phyloP scores from a whole-genome alignment of 1,140 invertebrate species.

The Rhopalosiphum maidis region DNA sequence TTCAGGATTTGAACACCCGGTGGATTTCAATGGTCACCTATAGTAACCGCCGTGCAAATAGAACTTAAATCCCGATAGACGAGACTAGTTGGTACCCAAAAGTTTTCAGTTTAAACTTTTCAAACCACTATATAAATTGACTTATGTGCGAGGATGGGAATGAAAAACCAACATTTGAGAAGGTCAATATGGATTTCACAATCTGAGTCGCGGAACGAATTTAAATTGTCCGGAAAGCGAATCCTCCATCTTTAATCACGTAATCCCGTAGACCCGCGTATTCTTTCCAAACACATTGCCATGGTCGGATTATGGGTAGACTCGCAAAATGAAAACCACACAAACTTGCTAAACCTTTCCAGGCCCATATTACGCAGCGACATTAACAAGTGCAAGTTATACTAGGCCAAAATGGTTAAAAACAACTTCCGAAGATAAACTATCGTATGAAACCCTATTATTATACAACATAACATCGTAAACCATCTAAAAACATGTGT shows the following conservation, averaged over 20 bases:
- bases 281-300: constrained; percentile 15
- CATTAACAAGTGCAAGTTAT: constrained; percentile 19
- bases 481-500: not conserved
- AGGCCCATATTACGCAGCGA: not conserved
- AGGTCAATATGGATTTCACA: constrained; percentile 43
- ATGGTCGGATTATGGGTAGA: not conserved
- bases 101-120: constrained; percentile 48
- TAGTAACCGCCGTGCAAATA: constrained; percentile 5
- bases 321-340: constrained; percentile 12
- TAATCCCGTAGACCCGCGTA: not conserved
- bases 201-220: constrained; percentile 26
- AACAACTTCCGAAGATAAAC: not conserved
- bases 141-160: not conserved
- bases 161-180: constrained; percentile 39
- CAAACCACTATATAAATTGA: constrained; percentile 32
- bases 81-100: constrained; percentile 19
- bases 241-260: constrained; percentile 26
- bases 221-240: constrained; percentile 38
- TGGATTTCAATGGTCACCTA: constrained; percentile 22
- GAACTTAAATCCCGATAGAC: constrained; percentile 33
- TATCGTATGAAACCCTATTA: not conserved
- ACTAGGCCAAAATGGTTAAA: not conserved
- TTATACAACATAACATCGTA: not conserved
- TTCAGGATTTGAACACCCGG: not conserved
- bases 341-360: not conserved